Conservation (phyloP, 92 coral and sea anemone species). For the Porites rus region DNA sequence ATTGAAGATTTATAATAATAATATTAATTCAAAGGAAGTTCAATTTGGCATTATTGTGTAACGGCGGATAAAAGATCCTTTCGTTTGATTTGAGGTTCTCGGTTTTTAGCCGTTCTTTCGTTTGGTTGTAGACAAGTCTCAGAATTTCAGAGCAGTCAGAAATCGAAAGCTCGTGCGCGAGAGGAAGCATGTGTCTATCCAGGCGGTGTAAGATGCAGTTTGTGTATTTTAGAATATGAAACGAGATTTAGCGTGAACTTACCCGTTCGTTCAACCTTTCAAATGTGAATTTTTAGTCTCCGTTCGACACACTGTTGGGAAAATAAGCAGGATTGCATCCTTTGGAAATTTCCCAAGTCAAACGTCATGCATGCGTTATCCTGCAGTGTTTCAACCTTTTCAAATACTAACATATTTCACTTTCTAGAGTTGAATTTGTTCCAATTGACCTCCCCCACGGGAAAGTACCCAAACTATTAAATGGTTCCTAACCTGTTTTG, state of each 20-base stretch:
- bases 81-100: neutral
- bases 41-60: too few relatives aligned
- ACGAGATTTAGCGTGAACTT: neutral
- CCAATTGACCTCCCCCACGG: neutral
- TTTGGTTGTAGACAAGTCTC: slow-evolving; percentile 39
- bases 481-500: neutral
- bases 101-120: neutral
- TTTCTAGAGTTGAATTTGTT: neutral
- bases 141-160: slow-evolving; percentile 14
- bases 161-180: slow-evolving; percentile 29
- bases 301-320: neutral
- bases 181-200: neutral
- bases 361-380: neutral
- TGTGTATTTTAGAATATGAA: neutral
- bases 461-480: neutral
- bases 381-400: neutral
- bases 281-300: neutral
- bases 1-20: neutral
- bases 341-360: neutral
- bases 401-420: neutral
- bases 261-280: neutral
- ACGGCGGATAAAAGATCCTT: neutral
- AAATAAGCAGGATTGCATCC: neutral
- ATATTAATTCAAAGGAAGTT: neutral
- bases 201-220: neutral